Base-by-base conservation (phyloP, 2,888 invertebrate species). In the Sesia bembeciformis region DNA sequence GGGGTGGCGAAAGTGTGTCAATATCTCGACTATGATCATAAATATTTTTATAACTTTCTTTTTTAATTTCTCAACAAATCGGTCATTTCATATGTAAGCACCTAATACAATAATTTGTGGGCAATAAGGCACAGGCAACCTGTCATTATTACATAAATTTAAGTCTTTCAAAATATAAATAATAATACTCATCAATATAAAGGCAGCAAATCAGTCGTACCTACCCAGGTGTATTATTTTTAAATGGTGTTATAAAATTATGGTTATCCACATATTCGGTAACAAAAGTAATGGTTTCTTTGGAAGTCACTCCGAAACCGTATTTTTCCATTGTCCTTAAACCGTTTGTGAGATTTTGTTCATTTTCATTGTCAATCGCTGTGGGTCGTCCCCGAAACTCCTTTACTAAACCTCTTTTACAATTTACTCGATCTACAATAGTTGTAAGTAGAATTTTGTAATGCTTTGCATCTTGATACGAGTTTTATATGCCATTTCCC, bases 161-260 rank as follows among this genome's bases (percentile, higher is more conserved):
- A 23, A 23, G 23, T 23, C 23, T 23, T 23, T 1, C 23, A 23
- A 23, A 23, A 1, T 23, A 1, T 23, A 23, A 23, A 2, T 23
- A 23, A 23, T 23, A 23, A 2, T 54, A 57, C 3, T 42, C 6
- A 6, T 56, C 52, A 5, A 49, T 23, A n/a, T 64, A 58, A 72
- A 74, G 3, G 51, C 53, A 1, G 62, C n/a, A 53, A 70, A 71
- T 68, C 69, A 71, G 51, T 70, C 23, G 23, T 23, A 23, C 2
- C 51, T 67, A 56, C 1, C 71, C 68, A 39, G 70, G 72, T 4
- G 58, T 57, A 3, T 64, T 64, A 59, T 68, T 60, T 59, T 65
- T 72, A 56, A 74, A 74, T 3, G 66, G 64, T 41, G 63, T 70
- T 60, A 58, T 54, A 4, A 72, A 54, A 5, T 60, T 54, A 54